A percentile compares a stretch with the other conserved stretches of the same genome.
phyloP scores from a whole-genome alignment of 2,888 invertebrate genomes.

The Barypeithes pellucidus region DNA sequence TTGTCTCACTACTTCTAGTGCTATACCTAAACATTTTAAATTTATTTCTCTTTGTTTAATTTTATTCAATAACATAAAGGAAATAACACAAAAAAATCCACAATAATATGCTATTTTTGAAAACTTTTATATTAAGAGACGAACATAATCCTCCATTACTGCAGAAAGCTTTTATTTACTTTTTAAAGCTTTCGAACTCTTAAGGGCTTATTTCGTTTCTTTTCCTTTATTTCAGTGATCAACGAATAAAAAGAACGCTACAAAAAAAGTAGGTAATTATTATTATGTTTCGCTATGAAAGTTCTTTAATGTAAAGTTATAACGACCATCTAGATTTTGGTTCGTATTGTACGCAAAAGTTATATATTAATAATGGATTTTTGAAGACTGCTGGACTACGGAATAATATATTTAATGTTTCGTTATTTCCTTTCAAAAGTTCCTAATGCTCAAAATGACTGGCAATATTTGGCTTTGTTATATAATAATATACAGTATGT shows the following conservation, averaged over 20 bases:
- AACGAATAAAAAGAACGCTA: not conserved
- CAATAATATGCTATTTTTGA: not conserved
- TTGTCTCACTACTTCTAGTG: too few species aligned
- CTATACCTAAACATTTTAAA: too few species aligned
- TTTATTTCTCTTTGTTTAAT: not conserved
- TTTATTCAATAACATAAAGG: not conserved
- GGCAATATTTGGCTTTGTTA: too few species aligned
- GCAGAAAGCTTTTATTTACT: slow-evolving; percentile 10
- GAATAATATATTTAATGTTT: too few species aligned
- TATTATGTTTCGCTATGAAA: not conserved
- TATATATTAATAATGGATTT: too few species aligned
- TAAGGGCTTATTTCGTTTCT: not conserved
- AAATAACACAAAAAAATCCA: not conserved
- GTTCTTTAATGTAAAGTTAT: too few species aligned
- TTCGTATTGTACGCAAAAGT: too few species aligned
- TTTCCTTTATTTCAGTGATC: not conserved
- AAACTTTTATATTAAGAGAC: slow-evolving; percentile 5
- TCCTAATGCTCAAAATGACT: too few species aligned
- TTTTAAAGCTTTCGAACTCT: slow-evolving; percentile 2
- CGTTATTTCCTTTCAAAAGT: too few species aligned
- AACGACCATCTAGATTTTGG: too few species aligned
- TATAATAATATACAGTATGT: too few species aligned
- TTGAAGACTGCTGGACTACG: too few species aligned
- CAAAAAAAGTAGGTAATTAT: not conserved
- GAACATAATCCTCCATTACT: slow-evolving; percentile 3